These are phyloP conservation scores for Laothoe populi DNA, from an alignment of 2,888 invertebrate genomes.

Conservation along the genomic window DNA sequence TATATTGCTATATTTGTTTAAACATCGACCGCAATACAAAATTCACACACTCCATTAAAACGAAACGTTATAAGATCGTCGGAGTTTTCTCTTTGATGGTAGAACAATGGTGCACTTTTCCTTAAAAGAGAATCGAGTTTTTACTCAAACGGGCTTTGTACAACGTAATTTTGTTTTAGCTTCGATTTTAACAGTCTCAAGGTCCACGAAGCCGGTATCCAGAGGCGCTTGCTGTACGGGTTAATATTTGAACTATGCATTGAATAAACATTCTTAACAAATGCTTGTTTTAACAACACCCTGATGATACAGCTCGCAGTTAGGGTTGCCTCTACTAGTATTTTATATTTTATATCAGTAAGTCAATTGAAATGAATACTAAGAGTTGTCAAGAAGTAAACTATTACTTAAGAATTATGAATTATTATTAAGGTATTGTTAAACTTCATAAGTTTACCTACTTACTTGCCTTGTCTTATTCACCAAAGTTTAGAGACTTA, in stretches of 20 bases:
- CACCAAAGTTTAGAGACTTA: no score
- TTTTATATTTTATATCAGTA: background rate
- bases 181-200: conserved; percentile 47
- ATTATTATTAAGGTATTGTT: no score
- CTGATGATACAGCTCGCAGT: conserved; percentile 37
- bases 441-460: no score
- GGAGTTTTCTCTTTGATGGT: conserved; percentile 11
- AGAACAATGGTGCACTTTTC: conserved; percentile 20
- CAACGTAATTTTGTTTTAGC: conserved; percentile 44
- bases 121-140: conserved; percentile 20
- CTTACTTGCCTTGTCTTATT: no score
- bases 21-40: background rate
- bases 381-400: no score
- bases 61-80: conserved; percentile 3
- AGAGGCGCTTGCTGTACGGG: conserved; percentile 50
- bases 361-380: no score
- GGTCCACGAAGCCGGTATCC: conserved; percentile 40
- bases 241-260: conserved; percentile 60
- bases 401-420: no score
- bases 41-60: conserved; percentile 15
- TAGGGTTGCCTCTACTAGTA: background rate
- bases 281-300: conserved; percentile 48
- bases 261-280: conserved; percentile 50
- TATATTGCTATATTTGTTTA: no score
- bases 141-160: conserved; percentile 27